A percentile compares a stretch with the other conserved stretches of the same genome.
phyloP scores from a whole-genome alignment of 2,113 vertebrate genomes.

The Eonycteris spelaea region DNA sequence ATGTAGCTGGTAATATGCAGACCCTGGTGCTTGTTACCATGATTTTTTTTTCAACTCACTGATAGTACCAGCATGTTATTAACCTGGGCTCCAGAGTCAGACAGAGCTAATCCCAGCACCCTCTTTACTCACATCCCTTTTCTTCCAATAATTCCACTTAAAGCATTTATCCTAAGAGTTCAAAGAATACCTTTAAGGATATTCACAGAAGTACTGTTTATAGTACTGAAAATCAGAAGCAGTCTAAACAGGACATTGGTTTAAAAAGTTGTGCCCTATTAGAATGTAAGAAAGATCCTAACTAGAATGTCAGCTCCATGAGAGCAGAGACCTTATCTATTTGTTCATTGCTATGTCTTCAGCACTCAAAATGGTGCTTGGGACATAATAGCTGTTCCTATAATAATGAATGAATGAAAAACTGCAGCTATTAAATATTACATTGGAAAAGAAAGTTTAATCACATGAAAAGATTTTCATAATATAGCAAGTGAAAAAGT shows the following conservation, averaged over 20 bases:
- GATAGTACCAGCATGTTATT: not conserved
- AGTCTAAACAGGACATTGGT: not conserved
- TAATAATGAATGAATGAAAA: not conserved
- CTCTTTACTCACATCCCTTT: not conserved
- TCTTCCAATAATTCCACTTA: not conserved
- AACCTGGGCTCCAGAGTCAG: not conserved
- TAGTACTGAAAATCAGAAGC: not conserved
- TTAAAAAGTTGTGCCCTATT: not conserved
- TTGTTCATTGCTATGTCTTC: not conserved
- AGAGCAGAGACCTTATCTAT: not conserved
- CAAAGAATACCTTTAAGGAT: not conserved
- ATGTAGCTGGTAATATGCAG: not conserved
- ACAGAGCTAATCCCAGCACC: not conserved
- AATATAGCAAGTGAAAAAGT: not conserved
- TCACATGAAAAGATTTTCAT: not conserved
- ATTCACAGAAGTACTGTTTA: not conserved
- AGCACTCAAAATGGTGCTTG: not conserved
- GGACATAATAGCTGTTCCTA: not conserved
- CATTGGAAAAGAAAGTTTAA: not conserved
- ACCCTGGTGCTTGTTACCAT: not conserved
- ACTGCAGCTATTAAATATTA: not conserved
- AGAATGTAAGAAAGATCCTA: not conserved
- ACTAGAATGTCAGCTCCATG: not conserved
- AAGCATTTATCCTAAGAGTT: not conserved
- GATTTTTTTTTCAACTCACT: not conserved